Evolutionary conservation across 1,140 invertebrate species (phyloP).

Genomic region (Formica selysi): DNA sequence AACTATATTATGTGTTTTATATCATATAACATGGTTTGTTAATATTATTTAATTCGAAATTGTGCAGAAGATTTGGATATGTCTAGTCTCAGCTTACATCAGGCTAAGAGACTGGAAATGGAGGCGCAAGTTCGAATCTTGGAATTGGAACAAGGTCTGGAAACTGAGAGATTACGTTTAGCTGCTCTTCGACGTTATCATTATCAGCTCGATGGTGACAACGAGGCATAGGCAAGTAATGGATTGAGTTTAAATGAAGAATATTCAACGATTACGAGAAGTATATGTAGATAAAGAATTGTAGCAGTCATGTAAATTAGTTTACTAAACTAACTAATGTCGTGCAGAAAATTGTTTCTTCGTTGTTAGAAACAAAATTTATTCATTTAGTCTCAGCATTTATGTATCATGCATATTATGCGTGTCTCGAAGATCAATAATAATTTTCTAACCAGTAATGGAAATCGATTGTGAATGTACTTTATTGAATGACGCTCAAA

Average conservation of each 20-base stretch:
- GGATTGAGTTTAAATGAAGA: conserved; percentile 19
- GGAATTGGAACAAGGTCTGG: conserved; percentile 96
- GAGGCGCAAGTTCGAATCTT: conserved; percentile 97
- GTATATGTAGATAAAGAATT: conserved; percentile 48
- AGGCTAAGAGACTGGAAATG: conserved; percentile 98
- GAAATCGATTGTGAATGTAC: conserved; percentile 27
- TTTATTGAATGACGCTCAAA: conserved; percentile 41
- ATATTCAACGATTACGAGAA: conserved; percentile 17
- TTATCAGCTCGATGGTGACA: conserved; percentile 94
- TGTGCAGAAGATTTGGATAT: conserved; percentile 95
- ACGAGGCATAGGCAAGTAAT: conserved; percentile 85
- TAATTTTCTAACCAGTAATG: conserved; percentile 11
- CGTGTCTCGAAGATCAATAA: conserved; percentile 23
- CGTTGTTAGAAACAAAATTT: conserved; percentile 5
- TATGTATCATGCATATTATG: conserved; percentile 32
- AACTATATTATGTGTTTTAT: neutral
- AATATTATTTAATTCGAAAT: conserved; percentile 57
- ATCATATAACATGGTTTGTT: neutral
- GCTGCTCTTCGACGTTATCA: conserved; percentile 96
- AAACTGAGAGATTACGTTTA: conserved; percentile 94
- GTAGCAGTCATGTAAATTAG: conserved; percentile 49
- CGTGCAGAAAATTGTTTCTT: conserved; percentile 12
- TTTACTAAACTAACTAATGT: conserved; percentile 15
- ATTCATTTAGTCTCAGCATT: conserved; percentile 43
- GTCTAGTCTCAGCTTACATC: conserved; percentile 95